Conservation (phyloP, 92 coral and sea anemone species). For the Umimayanthus kanabou region DNA sequence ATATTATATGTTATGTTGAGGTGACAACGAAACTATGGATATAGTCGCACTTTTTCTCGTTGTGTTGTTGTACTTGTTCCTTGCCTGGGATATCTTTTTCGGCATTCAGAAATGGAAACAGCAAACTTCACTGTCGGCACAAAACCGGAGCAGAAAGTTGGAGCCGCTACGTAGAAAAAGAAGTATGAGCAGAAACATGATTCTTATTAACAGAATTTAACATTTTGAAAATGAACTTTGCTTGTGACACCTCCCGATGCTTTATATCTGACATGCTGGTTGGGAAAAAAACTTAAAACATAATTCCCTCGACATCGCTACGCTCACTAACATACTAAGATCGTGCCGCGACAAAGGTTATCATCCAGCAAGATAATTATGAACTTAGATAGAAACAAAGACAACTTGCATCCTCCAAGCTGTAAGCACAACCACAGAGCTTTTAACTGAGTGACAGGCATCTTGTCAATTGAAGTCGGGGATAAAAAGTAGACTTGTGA, state of each 20-base stretch:
- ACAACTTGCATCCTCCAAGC: too few species aligned
- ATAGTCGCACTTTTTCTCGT: background rate
- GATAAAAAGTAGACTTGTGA: too few species aligned
- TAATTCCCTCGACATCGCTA: background rate
- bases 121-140: background rate
- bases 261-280: too few species aligned
- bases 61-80: background rate
- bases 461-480: too few species aligned
- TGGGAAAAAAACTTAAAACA: too few species aligned
- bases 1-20: background rate
- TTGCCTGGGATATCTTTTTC: conserved; percentile 4
- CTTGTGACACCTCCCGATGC: too few species aligned
- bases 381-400: too few species aligned
- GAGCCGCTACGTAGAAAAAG: background rate
- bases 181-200: background rate
- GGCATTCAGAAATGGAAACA: conserved; percentile 3
- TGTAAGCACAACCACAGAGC: too few species aligned
- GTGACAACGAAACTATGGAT: background rate
- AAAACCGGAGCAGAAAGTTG: background rate
- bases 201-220: conserved; percentile 1
- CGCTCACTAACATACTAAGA: background rate
- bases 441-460: too few species aligned
- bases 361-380: too few species aligned
- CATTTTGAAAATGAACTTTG: background rate
- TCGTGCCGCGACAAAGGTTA: background rate